Evolutionary conservation across 2,797 vertebrate species (phyloP).

Genomic region (Pelodytes ibericus): DNA sequence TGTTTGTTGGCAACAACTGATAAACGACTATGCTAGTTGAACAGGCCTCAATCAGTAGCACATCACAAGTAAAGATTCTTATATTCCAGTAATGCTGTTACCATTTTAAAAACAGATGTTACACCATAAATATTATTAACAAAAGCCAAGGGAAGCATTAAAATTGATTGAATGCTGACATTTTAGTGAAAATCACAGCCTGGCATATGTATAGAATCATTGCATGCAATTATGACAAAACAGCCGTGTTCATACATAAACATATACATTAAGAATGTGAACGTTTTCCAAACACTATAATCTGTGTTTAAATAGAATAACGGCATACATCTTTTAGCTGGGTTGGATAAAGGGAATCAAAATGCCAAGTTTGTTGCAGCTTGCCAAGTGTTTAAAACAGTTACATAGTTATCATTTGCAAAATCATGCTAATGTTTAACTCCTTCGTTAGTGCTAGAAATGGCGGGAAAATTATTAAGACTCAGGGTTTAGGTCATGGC

Average conservation of each 20-base stretch:
- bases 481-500: no score
- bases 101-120: conserved; percentile 36
- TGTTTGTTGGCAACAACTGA: no score
- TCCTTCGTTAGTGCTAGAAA: no score
- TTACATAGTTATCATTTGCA: conserved; percentile 24
- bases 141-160: conserved; percentile 33
- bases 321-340: conserved; percentile 31
- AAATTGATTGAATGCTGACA: conserved; percentile 30
- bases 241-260: conserved; percentile 41
- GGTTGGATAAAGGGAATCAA: conserved; percentile 36
- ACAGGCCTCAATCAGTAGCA: no score
- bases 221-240: conserved; percentile 51
- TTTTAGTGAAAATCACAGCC: conserved; percentile 32
- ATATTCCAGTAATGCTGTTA: conserved; percentile 21
- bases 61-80: conserved; percentile 15
- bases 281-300: conserved; percentile 36
- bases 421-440: conserved; percentile 27
- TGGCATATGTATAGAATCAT: conserved; percentile 40
- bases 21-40: no score
- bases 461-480: no score
- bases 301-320: conserved; percentile 40
- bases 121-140: conserved; percentile 20
- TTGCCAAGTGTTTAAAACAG: conserved; percentile 13
- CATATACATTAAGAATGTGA: conserved; percentile 50
- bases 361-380: conserved; percentile 23